Evolutionary conservation across 2,888 invertebrate genomes (phyloP).

Genomic region (Hermodice carunculata): DNA sequence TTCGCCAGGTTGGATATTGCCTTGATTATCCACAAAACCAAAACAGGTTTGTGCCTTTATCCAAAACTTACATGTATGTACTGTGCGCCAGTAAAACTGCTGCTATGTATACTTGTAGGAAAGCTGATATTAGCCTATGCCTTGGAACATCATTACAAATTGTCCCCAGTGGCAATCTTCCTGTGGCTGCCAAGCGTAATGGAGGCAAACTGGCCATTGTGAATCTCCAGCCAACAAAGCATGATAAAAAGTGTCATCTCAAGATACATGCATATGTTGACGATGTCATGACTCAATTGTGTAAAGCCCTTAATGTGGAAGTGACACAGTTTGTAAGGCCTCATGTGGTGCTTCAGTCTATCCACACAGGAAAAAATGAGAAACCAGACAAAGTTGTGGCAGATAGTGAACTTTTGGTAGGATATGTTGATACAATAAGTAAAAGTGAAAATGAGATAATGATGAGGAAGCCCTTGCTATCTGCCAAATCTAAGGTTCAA

Average conservation of each 20-base stretch:
- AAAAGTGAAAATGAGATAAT: too few species aligned
- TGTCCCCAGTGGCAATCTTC: slow-evolving; percentile 94
- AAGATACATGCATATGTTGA: slow-evolving; percentile 92
- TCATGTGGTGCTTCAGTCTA: slow-evolving; percentile 46
- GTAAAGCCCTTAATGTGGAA: slow-evolving; percentile 78
- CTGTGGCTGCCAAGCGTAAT: slow-evolving; percentile 83
- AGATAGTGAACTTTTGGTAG: too few species aligned
- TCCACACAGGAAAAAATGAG: too few species aligned
- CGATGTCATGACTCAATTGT: slow-evolving; percentile 74
- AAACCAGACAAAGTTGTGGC: too few species aligned
- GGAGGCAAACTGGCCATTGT: slow-evolving; percentile 92
- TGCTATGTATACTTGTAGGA: slow-evolving; percentile 79
- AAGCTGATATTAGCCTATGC: slow-evolving; percentile 93
- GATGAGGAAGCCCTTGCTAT: too few species aligned
- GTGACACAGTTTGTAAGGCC: slow-evolving; percentile 79
- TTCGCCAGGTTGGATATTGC: too few species aligned
- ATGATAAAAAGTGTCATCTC: slow-evolving; percentile 89
- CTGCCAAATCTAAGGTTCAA: too few species aligned
- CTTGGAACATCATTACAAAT: slow-evolving; percentile 99
- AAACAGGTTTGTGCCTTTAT: too few species aligned
- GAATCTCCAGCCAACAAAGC: slow-evolving; percentile 98
- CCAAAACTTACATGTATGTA: too few species aligned
- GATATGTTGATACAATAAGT: too few species aligned
- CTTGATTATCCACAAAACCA: too few species aligned
- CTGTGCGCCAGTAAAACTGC: too few species aligned